Base-by-base conservation (phyloP, 2,113 vertebrate species). In the Chamaea fasciata region DNA sequence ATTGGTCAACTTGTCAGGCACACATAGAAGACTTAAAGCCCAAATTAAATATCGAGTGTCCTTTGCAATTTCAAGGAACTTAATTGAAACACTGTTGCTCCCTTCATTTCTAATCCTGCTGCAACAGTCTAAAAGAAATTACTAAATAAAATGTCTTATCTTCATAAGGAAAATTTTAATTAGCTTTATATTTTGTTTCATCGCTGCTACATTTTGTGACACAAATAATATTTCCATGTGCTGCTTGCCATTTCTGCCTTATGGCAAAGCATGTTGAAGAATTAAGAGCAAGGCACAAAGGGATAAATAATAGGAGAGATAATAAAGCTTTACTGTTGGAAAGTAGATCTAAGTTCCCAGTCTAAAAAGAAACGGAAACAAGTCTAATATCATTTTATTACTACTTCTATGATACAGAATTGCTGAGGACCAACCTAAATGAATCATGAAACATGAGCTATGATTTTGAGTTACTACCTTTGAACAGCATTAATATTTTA, bases 1-100 rank as follows among this genome's bases (percentile, higher is more conserved):
- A 94, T 87, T 77, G 90, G 95, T 96, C 95, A 95, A 63, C 94
- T 89, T 96, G 94, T 96, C 95, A 96, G 90, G 26, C 84, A 56
- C 79, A 83, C 22, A 56, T 16, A 63, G 83, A 91, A 70, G 47
- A 67, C 64, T 83, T 93, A 68, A 85, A 91, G 77, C 85, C 56
- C 70, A 88, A 90, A 90, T 95, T 91, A 96, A 90, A 91, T 80
- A 73, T 27, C 39, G 59, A 31, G 26, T 35, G 57, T 89, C 76
- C 56, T 94, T 95, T 93, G 73, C 41, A 82, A 50, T 95, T 80
- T 85, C 57, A 56, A 10, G 59, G 39, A 79, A 89, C 28, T 89
- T 95, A 96, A 93, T 77, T 93, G 88, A 96, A 95, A 59, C 62
- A 67, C 35, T 92, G 31, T 86, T 92, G 33, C 56, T 89, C 92